These are phyloP conservation scores for Oreotragus oreotragus DNA, from an alignment of 2,113 vertebrate genomes.

Conservation along the genomic window DNA sequence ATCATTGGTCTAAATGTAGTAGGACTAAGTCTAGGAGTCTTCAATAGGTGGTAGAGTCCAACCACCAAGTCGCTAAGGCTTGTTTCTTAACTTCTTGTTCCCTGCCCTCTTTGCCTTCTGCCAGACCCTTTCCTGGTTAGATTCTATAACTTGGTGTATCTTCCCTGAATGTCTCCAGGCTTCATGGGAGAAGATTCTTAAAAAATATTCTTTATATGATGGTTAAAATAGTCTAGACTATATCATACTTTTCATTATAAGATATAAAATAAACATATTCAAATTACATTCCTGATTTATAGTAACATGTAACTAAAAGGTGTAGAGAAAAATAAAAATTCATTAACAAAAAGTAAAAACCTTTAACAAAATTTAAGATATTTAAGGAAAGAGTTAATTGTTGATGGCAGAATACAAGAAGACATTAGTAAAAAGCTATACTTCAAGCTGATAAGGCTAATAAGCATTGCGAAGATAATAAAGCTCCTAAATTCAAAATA, in stretches of 20 bases:
- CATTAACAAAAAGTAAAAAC: neutral
- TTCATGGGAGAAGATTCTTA: neutral
- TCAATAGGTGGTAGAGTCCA: neutral
- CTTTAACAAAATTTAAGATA: neutral
- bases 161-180: neutral
- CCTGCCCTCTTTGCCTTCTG: neutral
- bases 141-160: neutral
- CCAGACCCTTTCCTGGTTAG: neutral
- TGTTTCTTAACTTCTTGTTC: neutral
- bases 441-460: neutral
- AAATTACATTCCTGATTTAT: neutral
- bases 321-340: neutral
- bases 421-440: neutral
- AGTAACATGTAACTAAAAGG: neutral
- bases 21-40: neutral
- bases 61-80: neutral
- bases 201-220: neutral
- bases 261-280: neutral
- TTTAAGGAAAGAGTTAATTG: neutral
- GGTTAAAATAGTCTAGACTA: neutral
- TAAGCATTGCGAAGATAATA: neutral
- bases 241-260: neutral
- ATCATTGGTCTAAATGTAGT: neutral
- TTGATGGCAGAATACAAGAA: neutral
- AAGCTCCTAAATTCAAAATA: conserved; percentile 5